Conservation (phyloP, 2,888 invertebrate species). For the Pedicia rivosa region DNA sequence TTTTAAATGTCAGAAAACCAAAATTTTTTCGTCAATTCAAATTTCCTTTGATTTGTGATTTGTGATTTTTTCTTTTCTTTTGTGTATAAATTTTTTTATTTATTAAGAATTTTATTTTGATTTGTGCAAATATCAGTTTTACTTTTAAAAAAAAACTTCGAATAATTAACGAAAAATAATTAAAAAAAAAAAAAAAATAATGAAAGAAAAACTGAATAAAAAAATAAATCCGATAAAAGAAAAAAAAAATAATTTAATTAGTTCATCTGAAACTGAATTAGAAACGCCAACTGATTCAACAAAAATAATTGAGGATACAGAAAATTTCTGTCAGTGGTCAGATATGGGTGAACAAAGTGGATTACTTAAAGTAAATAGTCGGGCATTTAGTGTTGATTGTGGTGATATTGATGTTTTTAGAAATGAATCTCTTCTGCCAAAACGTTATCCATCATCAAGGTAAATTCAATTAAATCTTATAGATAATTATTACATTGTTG, state of each 20-base stretch:
- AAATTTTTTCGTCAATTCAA: no score
- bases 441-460: neutral
- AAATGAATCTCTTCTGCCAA: neutral
- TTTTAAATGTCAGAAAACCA: no score
- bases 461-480: neutral
- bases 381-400: neutral
- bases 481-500: no score
- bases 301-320: neutral
- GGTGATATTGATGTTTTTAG: neutral
- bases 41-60: no score
- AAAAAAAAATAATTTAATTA: neutral
- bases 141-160: no score
- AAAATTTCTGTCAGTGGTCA: neutral
- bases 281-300: neutral
- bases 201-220: no score
- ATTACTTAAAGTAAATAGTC: neutral
- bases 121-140: no score
- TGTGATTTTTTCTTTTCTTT: no score
- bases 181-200: no score
- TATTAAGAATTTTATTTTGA: no score
- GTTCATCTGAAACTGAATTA: neutral
- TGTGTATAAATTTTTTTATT: no score
- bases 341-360: neutral
- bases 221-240: neutral
- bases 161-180: no score